Evolutionary conservation across 1,140 invertebrate species (phyloP).

Genomic region (Diploscapter pachys): DNA sequence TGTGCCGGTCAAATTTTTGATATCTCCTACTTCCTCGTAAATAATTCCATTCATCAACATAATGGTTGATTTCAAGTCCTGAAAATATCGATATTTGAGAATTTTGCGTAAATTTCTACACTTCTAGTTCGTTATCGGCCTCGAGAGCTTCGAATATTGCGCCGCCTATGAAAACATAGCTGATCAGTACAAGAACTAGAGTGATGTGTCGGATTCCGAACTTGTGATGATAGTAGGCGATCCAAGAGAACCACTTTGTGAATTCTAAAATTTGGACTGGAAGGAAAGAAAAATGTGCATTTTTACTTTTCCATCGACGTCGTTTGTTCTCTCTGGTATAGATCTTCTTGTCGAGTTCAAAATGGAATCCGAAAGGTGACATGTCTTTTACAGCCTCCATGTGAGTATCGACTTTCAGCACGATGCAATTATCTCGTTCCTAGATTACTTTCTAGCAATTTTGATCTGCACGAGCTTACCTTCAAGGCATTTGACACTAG

Average conservation of each 20-base stretch:
- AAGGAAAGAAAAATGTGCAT: neutral
- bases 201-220: conserved; percentile 32
- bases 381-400: conserved; percentile 28
- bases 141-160: conserved; percentile 25
- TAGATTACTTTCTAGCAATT: neutral
- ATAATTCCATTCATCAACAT: conserved; percentile 26
- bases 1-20: conserved; percentile 23
- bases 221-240: conserved; percentile 32
- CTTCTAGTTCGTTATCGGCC: conserved; percentile 24
- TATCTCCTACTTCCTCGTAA: conserved; percentile 19
- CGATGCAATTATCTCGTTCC: conserved; percentile 34
- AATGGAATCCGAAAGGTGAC: conserved; percentile 35
- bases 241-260: conserved; percentile 20
- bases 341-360: conserved; percentile 32
- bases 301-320: conserved; percentile 21
- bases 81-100: neutral
- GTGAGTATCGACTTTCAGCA: conserved; percentile 30
- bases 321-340: conserved; percentile 23
- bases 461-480: conserved; percentile 9
- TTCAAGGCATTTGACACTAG: conserved; percentile 27
- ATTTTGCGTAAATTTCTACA: neutral
- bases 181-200: conserved; percentile 17
- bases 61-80: conserved; percentile 27
- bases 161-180: conserved; percentile 27
- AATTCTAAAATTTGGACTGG: conserved; percentile 18